Conservation (phyloP, 2,113 vertebrate genomes). For the Montifringilla adamsi region DNA sequence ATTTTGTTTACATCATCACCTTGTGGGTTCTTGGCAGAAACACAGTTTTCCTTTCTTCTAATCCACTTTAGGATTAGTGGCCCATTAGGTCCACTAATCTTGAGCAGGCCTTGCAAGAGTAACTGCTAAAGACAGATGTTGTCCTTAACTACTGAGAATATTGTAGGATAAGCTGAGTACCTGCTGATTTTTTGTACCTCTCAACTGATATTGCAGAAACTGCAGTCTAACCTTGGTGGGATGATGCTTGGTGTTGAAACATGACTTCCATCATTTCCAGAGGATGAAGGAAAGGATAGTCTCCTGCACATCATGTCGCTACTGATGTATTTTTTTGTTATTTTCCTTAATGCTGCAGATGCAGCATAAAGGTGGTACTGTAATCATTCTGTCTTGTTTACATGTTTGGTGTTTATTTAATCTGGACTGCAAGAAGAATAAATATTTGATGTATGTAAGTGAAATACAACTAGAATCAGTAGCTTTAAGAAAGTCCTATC, state of each 20-base stretch:
- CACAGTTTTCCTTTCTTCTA: not conserved
- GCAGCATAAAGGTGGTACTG: not conserved
- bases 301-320: not conserved
- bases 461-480: slow-evolving; percentile 42
- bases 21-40: not conserved
- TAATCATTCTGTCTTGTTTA: slow-evolving; percentile 1
- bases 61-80: not conserved
- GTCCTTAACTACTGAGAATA: not conserved
- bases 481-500: slow-evolving; percentile 36
- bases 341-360: slow-evolving; percentile 17
- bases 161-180: not conserved
- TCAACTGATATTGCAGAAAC: slow-evolving; percentile 28
- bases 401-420: not conserved
- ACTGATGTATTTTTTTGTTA: not conserved
- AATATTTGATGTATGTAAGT: slow-evolving; percentile 52
- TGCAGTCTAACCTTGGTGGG: not conserved
- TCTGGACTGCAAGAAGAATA: slow-evolving; percentile 32
- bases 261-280: not conserved
- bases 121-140: not conserved
- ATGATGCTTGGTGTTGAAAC: slow-evolving; percentile 18
- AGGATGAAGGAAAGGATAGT: slow-evolving; percentile 5
- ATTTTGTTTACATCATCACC: not conserved
- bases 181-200: slow-evolving; percentile 4
- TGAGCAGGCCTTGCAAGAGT: not conserved
- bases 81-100: not conserved